Conservation (phyloP, 2,797 vertebrate species). For the Petrocephalus sullivani region DNA sequence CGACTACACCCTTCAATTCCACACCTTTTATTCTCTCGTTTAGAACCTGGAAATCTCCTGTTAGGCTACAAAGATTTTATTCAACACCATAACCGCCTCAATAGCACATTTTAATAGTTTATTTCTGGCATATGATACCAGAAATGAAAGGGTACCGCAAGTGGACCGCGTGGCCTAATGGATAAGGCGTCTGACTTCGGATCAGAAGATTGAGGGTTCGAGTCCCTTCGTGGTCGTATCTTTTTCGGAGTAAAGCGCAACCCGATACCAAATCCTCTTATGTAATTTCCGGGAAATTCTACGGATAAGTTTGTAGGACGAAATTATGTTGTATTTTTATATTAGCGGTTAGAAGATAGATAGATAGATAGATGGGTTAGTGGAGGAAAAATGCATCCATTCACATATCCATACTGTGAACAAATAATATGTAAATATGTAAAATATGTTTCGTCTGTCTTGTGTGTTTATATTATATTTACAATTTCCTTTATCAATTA, state of each 20-base stretch:
- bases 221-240: neutral
- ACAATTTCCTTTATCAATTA: too few species aligned
- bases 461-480: too few species aligned
- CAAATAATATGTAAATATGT: neutral
- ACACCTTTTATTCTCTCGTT: neutral
- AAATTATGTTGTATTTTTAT: neutral
- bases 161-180: neutral
- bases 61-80: neutral
- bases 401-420: neutral
- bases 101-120: neutral
- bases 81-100: neutral
- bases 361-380: neutral
- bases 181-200: constrained; percentile 6
- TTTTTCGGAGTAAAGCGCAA: neutral
- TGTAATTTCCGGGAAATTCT: neutral
- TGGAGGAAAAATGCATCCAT: neutral
- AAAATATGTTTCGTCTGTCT: neutral
- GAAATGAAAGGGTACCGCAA: neutral
- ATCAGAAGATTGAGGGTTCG: constrained; percentile 7
- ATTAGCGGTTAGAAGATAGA: neutral
- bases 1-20: neutral
- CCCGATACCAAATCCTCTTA: neutral
- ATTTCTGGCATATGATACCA: neutral
- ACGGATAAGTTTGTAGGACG: neutral
- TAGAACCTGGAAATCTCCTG: neutral